These are phyloP conservation scores for Eilema caniola DNA, from an alignment of 2,888 invertebrate genomes.

Conservation along the genomic window DNA sequence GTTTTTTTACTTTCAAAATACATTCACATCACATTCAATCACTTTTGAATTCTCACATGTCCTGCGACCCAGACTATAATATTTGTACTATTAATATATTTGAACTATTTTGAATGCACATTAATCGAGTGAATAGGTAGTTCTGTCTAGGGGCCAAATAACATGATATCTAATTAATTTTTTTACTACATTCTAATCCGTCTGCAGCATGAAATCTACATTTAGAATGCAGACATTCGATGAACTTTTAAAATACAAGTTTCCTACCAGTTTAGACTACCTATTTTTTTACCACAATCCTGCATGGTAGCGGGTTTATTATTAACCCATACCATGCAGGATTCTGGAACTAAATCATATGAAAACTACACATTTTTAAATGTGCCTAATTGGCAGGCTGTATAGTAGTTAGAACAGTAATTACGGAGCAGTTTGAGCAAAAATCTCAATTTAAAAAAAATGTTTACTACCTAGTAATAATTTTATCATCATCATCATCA, in stretches of 20 bases:
- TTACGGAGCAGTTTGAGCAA: background rate
- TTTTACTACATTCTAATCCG: constrained; percentile 46
- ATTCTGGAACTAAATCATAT: too few species aligned
- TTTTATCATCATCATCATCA: too few species aligned
- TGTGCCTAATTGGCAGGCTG: background rate
- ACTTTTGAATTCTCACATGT: background rate
- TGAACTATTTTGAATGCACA: constrained; percentile 18
- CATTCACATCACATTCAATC: background rate
- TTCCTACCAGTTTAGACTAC: constrained; percentile 7
- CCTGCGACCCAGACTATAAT: background rate
- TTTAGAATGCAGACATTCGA: constrained; percentile 47
- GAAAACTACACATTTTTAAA: background rate
- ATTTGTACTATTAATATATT: background rate
- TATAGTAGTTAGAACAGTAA: background rate
- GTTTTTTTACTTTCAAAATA: background rate
- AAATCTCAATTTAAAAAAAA: background rate
- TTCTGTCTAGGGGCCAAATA: constrained; percentile 15
- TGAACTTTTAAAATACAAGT: constrained; percentile 45
- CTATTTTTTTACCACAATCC: background rate
- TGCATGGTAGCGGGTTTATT: background rate
- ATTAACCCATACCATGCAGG: too few species aligned
- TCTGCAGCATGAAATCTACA: constrained; percentile 39
- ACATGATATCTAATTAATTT: constrained; percentile 29
- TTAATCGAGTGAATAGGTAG: constrained; percentile 20
- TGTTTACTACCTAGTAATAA: background rate